Evolutionary conservation across 2,888 invertebrate genomes (phyloP).

Genomic region (Rapana venosa): DNA sequence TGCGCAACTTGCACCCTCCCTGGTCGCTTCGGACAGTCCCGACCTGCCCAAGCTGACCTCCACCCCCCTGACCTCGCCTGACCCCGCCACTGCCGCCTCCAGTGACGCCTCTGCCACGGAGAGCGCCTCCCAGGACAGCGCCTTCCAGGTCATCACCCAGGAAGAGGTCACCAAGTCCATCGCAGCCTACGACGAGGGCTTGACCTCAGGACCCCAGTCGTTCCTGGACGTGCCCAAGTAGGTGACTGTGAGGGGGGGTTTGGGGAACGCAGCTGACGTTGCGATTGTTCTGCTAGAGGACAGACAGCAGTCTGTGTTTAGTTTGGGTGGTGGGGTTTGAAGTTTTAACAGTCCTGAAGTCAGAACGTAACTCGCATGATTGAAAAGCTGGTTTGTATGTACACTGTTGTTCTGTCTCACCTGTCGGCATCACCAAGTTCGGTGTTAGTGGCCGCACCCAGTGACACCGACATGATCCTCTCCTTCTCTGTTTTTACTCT

Average conservation of each 20-base stretch:
- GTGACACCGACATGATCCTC: too few relatives aligned
- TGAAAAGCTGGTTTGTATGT: too few relatives aligned
- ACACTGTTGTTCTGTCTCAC: too few relatives aligned
- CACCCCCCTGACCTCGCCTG: background rate
- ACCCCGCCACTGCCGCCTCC: background rate
- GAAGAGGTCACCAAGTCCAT: slow-evolving; percentile 75
- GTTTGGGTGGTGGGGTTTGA: too few relatives aligned
- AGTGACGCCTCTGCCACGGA: slow-evolving; percentile 29
- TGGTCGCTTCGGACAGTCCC: background rate
- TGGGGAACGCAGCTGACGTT: too few relatives aligned
- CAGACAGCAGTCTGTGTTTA: too few relatives aligned
- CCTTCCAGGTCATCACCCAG: slow-evolving; percentile 75
- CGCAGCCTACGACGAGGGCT: slow-evolving; percentile 39
- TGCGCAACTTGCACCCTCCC: background rate
- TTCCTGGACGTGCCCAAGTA: slow-evolving; percentile 58
- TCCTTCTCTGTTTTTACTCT: too few relatives aligned
- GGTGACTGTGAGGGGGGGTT: slow-evolving; percentile 21
- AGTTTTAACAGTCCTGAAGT: too few relatives aligned
- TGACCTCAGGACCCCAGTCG: background rate
- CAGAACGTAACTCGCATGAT: too few relatives aligned
- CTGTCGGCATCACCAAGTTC: too few relatives aligned
- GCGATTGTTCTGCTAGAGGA: too few relatives aligned
- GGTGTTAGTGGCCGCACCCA: too few relatives aligned
- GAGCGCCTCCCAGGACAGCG: slow-evolving; percentile 55
- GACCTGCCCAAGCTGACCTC: slow-evolving; percentile 8